Percentiles rank a stretch among this genome's conserved stretches.
Evolutionary conservation across 2,797 vertebrate species (phyloP).

Genomic region (Danio choprae): DNA sequence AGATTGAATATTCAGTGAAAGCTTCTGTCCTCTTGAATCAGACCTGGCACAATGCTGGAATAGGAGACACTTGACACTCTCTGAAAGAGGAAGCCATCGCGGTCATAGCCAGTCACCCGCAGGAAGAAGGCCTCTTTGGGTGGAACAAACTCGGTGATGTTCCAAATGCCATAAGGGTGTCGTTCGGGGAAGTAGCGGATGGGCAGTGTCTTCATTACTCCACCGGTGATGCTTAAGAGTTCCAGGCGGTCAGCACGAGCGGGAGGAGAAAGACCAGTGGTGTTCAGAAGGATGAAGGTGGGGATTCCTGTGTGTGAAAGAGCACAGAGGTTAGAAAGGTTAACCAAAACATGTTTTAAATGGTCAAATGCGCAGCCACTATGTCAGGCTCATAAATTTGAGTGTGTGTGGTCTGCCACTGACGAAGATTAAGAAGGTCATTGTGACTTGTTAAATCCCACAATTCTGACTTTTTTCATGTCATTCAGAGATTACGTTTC

Average conservation of each 20-base stretch:
- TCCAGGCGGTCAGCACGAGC: conserved; percentile 89
- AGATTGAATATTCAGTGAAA: neutral
- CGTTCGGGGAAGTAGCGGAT: conserved; percentile 89
- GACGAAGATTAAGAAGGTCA: too few relatives aligned
- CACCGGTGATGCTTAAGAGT: conserved; percentile 87
- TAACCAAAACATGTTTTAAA: conserved; percentile 31
- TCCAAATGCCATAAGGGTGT: conserved; percentile 89
- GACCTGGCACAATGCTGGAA: conserved; percentile 92
- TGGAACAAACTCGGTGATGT: conserved; percentile 94
- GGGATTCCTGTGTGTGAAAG: conserved; percentile 83
- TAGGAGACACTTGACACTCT: conserved; percentile 96
- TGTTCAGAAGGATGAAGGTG: conserved; percentile 94
- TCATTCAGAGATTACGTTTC: too few relatives aligned
- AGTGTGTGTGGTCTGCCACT: conserved; percentile 31
- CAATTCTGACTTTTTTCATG: too few relatives aligned
- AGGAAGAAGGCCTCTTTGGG: conserved; percentile 94
- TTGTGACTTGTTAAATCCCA: too few relatives aligned
- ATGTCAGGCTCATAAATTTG: conserved; percentile 26
- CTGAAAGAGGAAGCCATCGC: conserved; percentile 89
- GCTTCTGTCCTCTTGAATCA: conserved; percentile 55
- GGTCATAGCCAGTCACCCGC: conserved; percentile 90
- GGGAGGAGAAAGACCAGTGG: conserved; percentile 87
- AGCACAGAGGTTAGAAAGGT: conserved; percentile 22
- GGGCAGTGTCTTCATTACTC: conserved; percentile 88
- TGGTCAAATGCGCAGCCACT: conserved; percentile 23